Base-by-base conservation (phyloP, 2,888 invertebrate species). In the Scelioninae gen. 1 region DNA sequence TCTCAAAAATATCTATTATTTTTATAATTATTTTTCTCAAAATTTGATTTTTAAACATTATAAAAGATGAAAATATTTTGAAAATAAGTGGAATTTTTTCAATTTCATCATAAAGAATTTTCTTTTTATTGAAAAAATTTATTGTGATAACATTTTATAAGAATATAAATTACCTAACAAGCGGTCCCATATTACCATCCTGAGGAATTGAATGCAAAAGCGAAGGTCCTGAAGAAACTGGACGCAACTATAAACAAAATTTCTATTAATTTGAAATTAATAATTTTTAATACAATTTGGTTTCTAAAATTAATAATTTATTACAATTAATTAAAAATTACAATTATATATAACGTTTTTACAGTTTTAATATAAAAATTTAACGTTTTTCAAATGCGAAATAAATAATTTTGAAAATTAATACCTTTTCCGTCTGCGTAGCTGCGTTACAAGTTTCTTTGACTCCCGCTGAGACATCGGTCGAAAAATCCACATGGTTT, bases 341-440 rank as follows among this genome's bases (percentile, higher is more conserved):
- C 4, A 23, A 23, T 23, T 38, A 38, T 38, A 5, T 38, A 38
- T 1, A 38, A 5, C 5, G 10, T 9, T 9, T 10, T 9, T 38
- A 5, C 10, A 9, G 9, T 9, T 38, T 38, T 38, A 10, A 38
- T 38, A n/a, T n/a, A n/a, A n/a, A n/a, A 10, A 38, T 43, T 55
- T 68, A 78, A 58, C 63, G 82, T 45, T 63, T 51, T 29, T 51
- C 3, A 58, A 58, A 5, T 1, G 31, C 23, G 7, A 40, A 34
- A 63, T 16, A 16, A 13, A 16, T 32, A 4, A 32, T 34, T 55
- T 55, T 34, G 15, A 15, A 55, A 13, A 40, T 11, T 38, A 65
- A 53, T 93, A 97, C 97, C 95, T 96, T 94, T 92, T 97, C 97
- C 34, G 97, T 97, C 93, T 97, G 97, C 88, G 97, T 97, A 89